phyloP scores from a whole-genome alignment of 2,797 vertebrate species.

The Cryptoblepharus egeriae region DNA sequence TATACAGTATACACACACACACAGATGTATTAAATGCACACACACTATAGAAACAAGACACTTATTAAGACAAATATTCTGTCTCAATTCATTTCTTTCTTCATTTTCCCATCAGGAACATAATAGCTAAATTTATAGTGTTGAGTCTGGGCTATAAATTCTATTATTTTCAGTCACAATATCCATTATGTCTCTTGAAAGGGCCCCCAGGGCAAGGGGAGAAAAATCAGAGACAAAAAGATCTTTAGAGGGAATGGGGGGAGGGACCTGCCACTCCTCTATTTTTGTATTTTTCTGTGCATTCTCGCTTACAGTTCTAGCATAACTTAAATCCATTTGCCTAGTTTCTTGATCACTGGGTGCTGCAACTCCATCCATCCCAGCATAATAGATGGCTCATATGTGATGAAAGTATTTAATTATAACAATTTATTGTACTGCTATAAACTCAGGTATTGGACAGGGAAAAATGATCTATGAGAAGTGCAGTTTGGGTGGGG shows the following conservation, averaged over 20 bases:
- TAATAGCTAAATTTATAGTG: constrained; percentile 78
- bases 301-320: constrained; percentile 18
- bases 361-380: constrained; percentile 14
- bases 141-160: constrained; percentile 75
- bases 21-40: constrained; percentile 46
- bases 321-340: not conserved
- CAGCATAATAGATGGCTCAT: not conserved
- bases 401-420: constrained; percentile 22
- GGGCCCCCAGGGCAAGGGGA: constrained; percentile 65
- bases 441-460: constrained; percentile 24
- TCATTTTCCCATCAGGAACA: constrained; percentile 75
- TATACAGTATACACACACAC: not conserved
- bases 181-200: constrained; percentile 73
- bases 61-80: constrained; percentile 78
- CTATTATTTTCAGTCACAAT: constrained; percentile 75
- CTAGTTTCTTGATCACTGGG: constrained; percentile 27
- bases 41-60: constrained; percentile 64
- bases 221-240: constrained; percentile 69
- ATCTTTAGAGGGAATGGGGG: constrained; percentile 46
- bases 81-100: constrained; percentile 77
- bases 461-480: not conserved
- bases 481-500: constrained; percentile 13
- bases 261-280: constrained; percentile 2
- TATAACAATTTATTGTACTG: not conserved
- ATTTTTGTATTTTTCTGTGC: not conserved